Conservation (phyloP, 2,797 vertebrate genomes). For the Peromyscus aztecus region DNA sequence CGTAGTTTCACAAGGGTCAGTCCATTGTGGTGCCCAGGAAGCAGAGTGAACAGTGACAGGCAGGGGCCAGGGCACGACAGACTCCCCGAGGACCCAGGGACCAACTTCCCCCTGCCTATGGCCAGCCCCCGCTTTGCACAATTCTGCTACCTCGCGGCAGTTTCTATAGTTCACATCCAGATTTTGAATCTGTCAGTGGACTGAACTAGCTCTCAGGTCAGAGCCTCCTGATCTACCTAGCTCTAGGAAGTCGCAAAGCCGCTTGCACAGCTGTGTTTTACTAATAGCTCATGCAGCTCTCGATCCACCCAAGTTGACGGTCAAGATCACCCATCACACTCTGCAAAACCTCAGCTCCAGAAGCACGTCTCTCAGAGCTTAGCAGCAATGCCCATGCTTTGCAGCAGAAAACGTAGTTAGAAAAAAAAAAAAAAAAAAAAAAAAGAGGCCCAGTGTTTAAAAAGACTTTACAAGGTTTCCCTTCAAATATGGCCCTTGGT, state of each 20-base stretch:
- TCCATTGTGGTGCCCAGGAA: background rate
- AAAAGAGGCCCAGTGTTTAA: constrained; percentile 13
- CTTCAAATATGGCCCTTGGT: background rate
- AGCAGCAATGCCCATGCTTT: background rate
- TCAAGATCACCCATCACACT: background rate
- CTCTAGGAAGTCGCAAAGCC: background rate
- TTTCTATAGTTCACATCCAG: background rate
- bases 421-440: too few relatives aligned
- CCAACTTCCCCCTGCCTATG: background rate
- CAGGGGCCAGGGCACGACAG: background rate
- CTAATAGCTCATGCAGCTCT: too few relatives aligned
- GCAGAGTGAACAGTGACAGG: background rate
- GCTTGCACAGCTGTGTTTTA: background rate
- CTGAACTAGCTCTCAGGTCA: background rate
- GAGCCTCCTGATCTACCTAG: background rate
- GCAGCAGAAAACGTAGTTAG: constrained; percentile 13
- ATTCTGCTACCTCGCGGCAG: background rate
- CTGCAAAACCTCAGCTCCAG: background rate
- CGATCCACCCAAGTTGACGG: background rate
- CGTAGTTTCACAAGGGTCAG: background rate
- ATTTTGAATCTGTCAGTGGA: background rate
- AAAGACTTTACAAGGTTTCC: constrained; percentile 9
- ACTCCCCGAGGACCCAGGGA: background rate
- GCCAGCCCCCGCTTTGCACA: background rate
- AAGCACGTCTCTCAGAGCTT: background rate